Evolutionary conservation across 2,888 invertebrate species (phyloP).

Genomic region (Pediacus dermestoides): DNA sequence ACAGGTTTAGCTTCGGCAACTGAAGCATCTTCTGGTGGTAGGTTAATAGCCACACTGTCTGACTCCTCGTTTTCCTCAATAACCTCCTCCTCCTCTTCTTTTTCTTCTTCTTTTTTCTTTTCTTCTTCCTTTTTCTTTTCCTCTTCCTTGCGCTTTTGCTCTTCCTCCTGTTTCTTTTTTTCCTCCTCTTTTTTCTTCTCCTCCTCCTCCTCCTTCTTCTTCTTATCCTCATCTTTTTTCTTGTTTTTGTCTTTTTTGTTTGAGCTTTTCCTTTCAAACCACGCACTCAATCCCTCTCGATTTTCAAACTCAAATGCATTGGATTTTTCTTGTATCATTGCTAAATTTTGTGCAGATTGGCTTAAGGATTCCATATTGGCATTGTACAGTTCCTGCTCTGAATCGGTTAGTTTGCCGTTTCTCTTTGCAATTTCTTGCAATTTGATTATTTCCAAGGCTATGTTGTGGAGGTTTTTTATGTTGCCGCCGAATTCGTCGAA

Average conservation of each 20-base stretch:
- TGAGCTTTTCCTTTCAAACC: slow-evolving; percentile 41
- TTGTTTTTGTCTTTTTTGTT: slow-evolving; percentile 32
- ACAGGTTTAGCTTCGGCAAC: slow-evolving; percentile 75
- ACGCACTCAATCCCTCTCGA: slow-evolving; percentile 38
- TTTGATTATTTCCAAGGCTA: slow-evolving; percentile 58
- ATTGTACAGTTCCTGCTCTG: slow-evolving; percentile 57
- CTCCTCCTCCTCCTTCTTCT: slow-evolving; percentile 27
- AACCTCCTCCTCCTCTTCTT: slow-evolving; percentile 34
- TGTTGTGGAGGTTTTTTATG: slow-evolving; percentile 57
- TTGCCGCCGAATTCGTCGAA: slow-evolving; percentile 51
- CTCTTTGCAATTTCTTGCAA: slow-evolving; percentile 61
- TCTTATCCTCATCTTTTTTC: slow-evolving; percentile 24
- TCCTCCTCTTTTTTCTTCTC: slow-evolving; percentile 27
- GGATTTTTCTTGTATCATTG: slow-evolving; percentile 38
- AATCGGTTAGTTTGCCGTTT: slow-evolving; percentile 54
- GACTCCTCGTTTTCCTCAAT: slow-evolving; percentile 45
- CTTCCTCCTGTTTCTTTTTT: slow-evolving; percentile 33
- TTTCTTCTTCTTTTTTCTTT: slow-evolving; percentile 28
- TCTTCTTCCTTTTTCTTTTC: slow-evolving; percentile 28
- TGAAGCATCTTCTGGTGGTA: slow-evolving; percentile 58
- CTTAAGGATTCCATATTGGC: slow-evolving; percentile 52
- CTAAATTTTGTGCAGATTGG: slow-evolving; percentile 40
- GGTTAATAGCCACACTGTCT: slow-evolving; percentile 51
- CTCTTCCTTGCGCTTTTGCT: slow-evolving; percentile 27
- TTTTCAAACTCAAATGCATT: slow-evolving; percentile 34